A percentile compares a stretch with the other conserved stretches of the same genome.
phyloP scores from a whole-genome alignment of 2,113 vertebrate species.

The Forbesichthys agassizii region DNA sequence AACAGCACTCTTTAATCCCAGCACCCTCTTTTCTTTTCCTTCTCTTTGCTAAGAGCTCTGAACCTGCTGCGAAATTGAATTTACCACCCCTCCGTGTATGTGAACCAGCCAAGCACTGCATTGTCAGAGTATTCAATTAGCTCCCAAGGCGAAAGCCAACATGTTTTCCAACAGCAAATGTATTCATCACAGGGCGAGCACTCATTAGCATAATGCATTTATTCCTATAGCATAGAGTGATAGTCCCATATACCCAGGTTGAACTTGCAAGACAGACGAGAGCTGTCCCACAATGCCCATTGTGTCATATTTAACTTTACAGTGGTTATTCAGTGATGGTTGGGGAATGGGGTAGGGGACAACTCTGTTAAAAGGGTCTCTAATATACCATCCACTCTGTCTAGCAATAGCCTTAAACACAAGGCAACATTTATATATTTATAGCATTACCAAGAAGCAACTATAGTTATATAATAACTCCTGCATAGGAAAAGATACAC shows the following conservation, averaged over 20 bases:
- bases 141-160: conserved; percentile 73
- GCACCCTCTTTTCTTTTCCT: conserved; percentile 47
- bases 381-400: conserved; percentile 25
- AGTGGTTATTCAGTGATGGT: conserved; percentile 24
- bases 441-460: no score
- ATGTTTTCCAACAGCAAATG: conserved; percentile 73
- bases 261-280: conserved; percentile 36
- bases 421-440: no score
- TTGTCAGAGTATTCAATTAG: conserved; percentile 75
- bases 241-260: conserved; percentile 49
- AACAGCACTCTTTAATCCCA: conserved; percentile 65
- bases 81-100: conserved; percentile 66
- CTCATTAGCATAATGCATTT: conserved; percentile 69
- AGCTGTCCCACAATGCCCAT: conserved; percentile 42
- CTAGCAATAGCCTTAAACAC: background rate
- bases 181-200: conserved; percentile 67
- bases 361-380: conserved; percentile 37
- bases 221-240: conserved; percentile 46
- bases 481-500: no score
- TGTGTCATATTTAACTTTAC: conserved; percentile 27
- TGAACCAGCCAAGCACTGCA: conserved; percentile 70
- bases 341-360: conserved; percentile 29
- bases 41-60: conserved; percentile 55
- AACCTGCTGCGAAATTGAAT: conserved; percentile 75
- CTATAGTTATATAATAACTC: no score